phyloP scores from a whole-genome alignment of 2,888 invertebrate genomes.

The Pimpla rufipes region DNA sequence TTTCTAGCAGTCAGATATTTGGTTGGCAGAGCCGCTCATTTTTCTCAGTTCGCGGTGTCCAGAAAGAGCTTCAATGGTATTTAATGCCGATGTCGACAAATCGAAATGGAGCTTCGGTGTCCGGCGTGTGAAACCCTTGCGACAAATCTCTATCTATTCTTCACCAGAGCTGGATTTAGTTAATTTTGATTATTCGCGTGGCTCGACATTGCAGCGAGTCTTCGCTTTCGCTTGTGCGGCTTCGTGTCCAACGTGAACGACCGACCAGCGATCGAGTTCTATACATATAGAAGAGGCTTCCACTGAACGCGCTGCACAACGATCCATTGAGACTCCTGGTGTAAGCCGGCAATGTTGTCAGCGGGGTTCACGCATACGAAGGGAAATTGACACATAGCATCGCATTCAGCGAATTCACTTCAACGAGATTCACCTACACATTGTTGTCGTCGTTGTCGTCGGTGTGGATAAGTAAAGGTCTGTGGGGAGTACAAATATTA shows the following conservation, averaged over 20 bases:
- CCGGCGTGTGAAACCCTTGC: background rate
- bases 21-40: no score
- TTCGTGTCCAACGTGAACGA: slow-evolving; percentile 40
- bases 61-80: background rate
- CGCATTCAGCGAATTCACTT: background rate
- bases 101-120: slow-evolving; percentile 2
- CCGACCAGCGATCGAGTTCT: slow-evolving; percentile 39
- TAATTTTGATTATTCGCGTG: slow-evolving; percentile 46
- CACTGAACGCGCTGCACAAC: slow-evolving; percentile 18
- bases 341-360: background rate
- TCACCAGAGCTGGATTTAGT: slow-evolving; percentile 19
- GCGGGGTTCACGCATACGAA: background rate
- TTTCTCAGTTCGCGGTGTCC: background rate
- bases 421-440: background rate
- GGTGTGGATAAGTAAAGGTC: background rate
- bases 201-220: slow-evolving; percentile 17
- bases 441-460: background rate
- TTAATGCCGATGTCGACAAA: slow-evolving; percentile 2
- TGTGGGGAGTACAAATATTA: no score
- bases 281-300: slow-evolving; percentile 38
- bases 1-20: no score
- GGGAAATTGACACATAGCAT: background rate
- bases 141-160: slow-evolving; percentile 30
- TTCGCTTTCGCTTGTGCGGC: slow-evolving; percentile 44
- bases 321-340: slow-evolving; percentile 43